Base-by-base conservation (phyloP, 1,140 invertebrate species). In the Drosophila funebris region DNA sequence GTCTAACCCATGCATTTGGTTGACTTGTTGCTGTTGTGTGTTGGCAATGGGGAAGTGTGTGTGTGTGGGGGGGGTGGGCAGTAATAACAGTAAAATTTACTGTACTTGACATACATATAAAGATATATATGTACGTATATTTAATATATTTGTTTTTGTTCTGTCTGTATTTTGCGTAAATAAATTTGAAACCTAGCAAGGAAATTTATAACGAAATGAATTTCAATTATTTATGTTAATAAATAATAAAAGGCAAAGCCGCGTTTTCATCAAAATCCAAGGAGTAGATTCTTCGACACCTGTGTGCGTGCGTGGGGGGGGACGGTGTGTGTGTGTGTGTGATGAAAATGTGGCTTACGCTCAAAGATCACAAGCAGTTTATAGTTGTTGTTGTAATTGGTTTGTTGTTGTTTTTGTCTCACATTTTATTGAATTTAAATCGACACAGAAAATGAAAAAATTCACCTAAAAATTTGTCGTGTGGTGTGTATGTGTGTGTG, bases 321-420 rank as follows among this genome's bases (percentile, higher is more conserved):
- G 9, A 29, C 7, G 8, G 29, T 31, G 29, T 48, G 39, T 56
- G 50, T 36, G 22, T 31, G 36, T 37, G 18, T 50, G 22, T 50
- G 61, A 33, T 24, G 66, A 81, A 68, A 80, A 52, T 37, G 41
- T 64, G 37, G 58, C 64, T 76, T 78, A 66, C 72, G 71, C 71
- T 79, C 67, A 82, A 82, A 87, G 78, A 87, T 87, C 82, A 87
- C 83, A 88, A 87, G 78, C 83, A 73, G 75, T 87, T 88, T 57
- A 66, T 69, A 43, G 56, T 56, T 61, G 41, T 61, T 61, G 24
- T 44, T 70, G 33, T 24, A 46, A 36, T 54, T 48, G 44, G 73
- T 41, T 20, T 61, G 33, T 69, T 56, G 48, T 41, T 46, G 18
- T 60, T 61, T 39, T 62, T 57, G 31, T 37, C 48, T 69, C 50